A percentile compares a stretch with the other conserved stretches of the same genome.
These are phyloP conservation scores for Stigmatopora argus DNA, from an alignment of 2,113 vertebrate species.

Conservation along the genomic window DNA sequence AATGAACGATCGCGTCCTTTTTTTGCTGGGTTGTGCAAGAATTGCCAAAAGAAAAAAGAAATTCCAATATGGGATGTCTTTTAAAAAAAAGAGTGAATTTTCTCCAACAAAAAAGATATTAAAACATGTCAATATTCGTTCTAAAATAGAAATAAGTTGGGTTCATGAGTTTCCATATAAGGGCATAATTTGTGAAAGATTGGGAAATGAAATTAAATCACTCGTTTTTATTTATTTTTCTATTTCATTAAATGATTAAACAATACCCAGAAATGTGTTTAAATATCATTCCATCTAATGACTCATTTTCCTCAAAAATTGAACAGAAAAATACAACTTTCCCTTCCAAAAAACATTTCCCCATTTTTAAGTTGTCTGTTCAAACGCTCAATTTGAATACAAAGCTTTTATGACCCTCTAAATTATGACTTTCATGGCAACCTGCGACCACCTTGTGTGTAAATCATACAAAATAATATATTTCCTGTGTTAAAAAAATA, in stretches of 20 bases:
- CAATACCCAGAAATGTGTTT: no score
- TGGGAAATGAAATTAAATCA: no score
- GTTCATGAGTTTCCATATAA: no score
- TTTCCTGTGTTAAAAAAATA: background rate
- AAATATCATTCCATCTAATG: no score
- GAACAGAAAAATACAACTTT: background rate
- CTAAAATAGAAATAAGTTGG: background rate
- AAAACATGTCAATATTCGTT: background rate
- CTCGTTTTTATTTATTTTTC: no score
- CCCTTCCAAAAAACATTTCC: background rate
- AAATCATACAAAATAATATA: slow-evolving; percentile 36
- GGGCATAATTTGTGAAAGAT: no score
- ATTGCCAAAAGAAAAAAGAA: no score
- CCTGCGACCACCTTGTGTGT: slow-evolving; percentile 42
- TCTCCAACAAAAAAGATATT: background rate
- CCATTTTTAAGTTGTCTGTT: background rate
- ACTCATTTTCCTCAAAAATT: no score
- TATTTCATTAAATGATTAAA: no score
- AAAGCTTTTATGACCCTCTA: slow-evolving; percentile 57
- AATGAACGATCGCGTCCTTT: no score
- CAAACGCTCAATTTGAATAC: slow-evolving; percentile 52
- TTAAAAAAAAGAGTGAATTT: background rate
- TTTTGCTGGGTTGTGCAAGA: no score
- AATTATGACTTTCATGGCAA: slow-evolving; percentile 11
- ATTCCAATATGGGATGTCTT: no score